Conservation (phyloP, 1,140 invertebrate genomes). For the Piezodorus guildinii region DNA sequence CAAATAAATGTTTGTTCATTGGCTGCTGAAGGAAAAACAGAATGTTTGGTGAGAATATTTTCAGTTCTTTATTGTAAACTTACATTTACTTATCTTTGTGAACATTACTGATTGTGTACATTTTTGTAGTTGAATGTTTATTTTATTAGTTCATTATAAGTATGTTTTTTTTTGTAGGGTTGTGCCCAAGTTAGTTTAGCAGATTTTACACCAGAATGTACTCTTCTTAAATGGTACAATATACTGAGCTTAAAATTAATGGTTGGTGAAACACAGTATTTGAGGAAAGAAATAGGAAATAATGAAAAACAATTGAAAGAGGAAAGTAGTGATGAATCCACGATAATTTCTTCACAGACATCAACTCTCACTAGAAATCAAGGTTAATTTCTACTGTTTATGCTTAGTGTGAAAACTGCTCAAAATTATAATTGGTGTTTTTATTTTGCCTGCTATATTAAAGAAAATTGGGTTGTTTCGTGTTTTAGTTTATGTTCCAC, state of each 20-base stretch:
- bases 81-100: background rate
- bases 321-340: conserved; percentile 92
- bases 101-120: background rate
- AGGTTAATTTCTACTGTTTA: conserved; percentile 36
- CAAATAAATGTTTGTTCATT: conserved; percentile 77
- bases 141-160: too few relatives aligned
- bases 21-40: conserved; percentile 47
- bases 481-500: background rate
- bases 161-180: conserved; percentile 50
- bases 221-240: conserved; percentile 87
- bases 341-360: conserved; percentile 90
- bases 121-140: too few relatives aligned
- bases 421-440: background rate
- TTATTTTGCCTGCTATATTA: too few relatives aligned
- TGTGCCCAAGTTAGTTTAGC: conserved; percentile 90
- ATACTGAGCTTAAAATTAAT: conserved; percentile 80
- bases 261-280: conserved; percentile 31
- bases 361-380: conserved; percentile 90
- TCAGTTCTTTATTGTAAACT: background rate
- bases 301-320: conserved; percentile 43
- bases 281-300: conserved; percentile 33
- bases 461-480: background rate
- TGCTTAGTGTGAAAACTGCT: background rate
- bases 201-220: conserved; percentile 74
- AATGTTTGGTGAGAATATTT: conserved; percentile 63